These are phyloP conservation scores for Anas platyrhynchos DNA, from an alignment of 2,113 vertebrate species.

Conservation along the genomic window DNA sequence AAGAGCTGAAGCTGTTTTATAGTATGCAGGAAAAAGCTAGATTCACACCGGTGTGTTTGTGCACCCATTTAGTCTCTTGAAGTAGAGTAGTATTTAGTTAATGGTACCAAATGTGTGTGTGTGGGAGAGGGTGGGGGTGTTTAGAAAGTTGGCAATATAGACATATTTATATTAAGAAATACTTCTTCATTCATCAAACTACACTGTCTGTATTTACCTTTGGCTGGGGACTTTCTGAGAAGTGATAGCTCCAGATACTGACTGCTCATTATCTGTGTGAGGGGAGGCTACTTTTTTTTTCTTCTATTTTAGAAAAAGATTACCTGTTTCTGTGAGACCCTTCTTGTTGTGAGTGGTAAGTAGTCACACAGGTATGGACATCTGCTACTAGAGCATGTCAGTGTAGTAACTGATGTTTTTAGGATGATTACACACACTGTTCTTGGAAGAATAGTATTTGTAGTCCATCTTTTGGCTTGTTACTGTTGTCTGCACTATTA, in stretches of 20 bases:
- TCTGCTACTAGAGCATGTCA: not conserved
- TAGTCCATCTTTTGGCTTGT: not conserved
- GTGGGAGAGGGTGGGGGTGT: not conserved
- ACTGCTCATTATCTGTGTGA: not conserved
- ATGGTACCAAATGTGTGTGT: not conserved
- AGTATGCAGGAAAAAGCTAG: not conserved
- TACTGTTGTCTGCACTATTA: not conserved
- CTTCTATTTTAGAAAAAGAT: not conserved
- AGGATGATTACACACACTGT: not conserved
- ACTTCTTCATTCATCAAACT: not conserved
- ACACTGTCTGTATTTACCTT: not conserved
- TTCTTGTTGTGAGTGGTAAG: not conserved
- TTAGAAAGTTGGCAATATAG: not conserved
- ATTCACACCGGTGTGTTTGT: not conserved
- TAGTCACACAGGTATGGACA: not conserved
- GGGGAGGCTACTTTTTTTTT: not conserved
- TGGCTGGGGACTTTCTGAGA: not conserved
- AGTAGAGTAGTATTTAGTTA: not conserved
- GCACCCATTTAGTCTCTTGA: not conserved
- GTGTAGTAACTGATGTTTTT: not conserved
- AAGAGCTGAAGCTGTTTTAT: not conserved
- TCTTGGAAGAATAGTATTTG: not conserved
- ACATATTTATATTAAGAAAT: rapidly evolving
- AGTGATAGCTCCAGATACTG: not conserved
- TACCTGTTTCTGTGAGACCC: not conserved